phyloP scores from a whole-genome alignment of 2,113 vertebrate species.

The Sphaerodactylus townsendi region DNA sequence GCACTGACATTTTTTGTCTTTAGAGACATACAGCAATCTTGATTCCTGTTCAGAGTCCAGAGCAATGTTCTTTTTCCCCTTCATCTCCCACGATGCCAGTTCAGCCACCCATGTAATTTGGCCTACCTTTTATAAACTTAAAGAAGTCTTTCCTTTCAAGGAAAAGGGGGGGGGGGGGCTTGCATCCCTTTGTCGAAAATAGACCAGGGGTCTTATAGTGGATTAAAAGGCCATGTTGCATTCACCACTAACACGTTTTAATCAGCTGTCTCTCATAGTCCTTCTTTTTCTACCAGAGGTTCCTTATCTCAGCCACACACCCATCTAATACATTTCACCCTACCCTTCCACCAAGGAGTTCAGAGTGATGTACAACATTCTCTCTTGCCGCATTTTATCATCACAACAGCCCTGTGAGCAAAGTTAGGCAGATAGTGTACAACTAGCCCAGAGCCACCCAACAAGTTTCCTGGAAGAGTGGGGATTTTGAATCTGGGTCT shows the following conservation, averaged over 20 bases:
- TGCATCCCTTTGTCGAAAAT: neutral
- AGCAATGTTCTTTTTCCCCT: neutral
- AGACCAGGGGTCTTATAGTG: neutral
- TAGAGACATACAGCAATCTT: neutral
- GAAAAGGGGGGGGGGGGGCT: no score
- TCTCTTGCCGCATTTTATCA: no score
- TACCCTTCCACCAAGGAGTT: no score
- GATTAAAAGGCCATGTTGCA: neutral
- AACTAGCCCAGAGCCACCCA: no score
- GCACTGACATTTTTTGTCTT: neutral
- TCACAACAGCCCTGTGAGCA: no score
- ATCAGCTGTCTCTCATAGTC: neutral
- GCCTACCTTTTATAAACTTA: neutral
- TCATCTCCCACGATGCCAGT: neutral
- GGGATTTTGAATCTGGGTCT: no score
- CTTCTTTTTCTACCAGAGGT: neutral
- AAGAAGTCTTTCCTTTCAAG: neutral
- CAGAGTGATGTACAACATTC: no score
- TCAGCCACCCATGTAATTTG: neutral
- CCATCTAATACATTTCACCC: neutral
- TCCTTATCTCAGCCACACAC: neutral
- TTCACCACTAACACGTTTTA: neutral
- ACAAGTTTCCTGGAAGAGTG: no score
- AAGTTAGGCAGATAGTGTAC: no score
- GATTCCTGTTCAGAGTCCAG: slow-evolving; percentile 17